phyloP scores from a whole-genome alignment of 92 coral and sea anemone genomes.

The Zoanthus sociatus region DNA sequence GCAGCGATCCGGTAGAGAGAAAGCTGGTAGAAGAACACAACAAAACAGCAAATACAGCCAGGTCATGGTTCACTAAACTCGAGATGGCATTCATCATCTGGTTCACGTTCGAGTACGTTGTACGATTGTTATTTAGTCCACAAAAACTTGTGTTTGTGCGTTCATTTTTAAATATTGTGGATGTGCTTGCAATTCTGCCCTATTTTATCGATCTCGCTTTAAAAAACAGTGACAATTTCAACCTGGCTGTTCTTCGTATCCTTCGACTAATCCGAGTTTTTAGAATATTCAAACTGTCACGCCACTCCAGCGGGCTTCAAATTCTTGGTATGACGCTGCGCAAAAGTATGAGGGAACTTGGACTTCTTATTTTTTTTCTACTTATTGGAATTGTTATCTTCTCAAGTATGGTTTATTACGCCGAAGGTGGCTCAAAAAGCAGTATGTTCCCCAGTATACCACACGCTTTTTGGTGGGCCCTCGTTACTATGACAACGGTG shows the following conservation, averaged over 20 bases:
- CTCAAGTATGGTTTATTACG: slow-evolving; percentile 98
- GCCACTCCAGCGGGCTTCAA: slow-evolving; percentile 97
- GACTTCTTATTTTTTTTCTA: slow-evolving; percentile 89
- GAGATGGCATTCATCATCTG: slow-evolving; percentile 94
- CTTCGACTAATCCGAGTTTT: slow-evolving; percentile 95
- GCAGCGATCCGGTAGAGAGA: slow-evolving; percentile 72
- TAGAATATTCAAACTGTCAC: slow-evolving; percentile 94
- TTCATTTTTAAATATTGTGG: slow-evolving; percentile 91
- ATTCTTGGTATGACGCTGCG: slow-evolving; percentile 91
- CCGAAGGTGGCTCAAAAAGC: slow-evolving; percentile 84
- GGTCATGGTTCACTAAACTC: slow-evolving; percentile 73
- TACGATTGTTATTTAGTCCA: slow-evolving; percentile 86
- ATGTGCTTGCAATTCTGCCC: slow-evolving; percentile 92
- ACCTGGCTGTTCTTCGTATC: slow-evolving; percentile 92
- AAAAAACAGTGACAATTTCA: slow-evolving; percentile 75
- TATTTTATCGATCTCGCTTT: slow-evolving; percentile 88
- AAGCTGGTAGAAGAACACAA: slow-evolving; percentile 64
- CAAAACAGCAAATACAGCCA: slow-evolving; percentile 57
- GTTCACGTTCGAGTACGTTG: slow-evolving; percentile 94
- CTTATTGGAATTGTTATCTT: slow-evolving; percentile 92
- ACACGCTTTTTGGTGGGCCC: slow-evolving; percentile 99
- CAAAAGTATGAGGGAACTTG: slow-evolving; percentile 94
- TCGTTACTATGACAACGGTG: slow-evolving; percentile 99
- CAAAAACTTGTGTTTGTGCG: slow-evolving; percentile 79
- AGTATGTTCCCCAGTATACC: slow-evolving; percentile 90